These are phyloP conservation scores for Pedionomus torquatus DNA, from an alignment of 2,113 vertebrate species.

Conservation along the genomic window DNA sequence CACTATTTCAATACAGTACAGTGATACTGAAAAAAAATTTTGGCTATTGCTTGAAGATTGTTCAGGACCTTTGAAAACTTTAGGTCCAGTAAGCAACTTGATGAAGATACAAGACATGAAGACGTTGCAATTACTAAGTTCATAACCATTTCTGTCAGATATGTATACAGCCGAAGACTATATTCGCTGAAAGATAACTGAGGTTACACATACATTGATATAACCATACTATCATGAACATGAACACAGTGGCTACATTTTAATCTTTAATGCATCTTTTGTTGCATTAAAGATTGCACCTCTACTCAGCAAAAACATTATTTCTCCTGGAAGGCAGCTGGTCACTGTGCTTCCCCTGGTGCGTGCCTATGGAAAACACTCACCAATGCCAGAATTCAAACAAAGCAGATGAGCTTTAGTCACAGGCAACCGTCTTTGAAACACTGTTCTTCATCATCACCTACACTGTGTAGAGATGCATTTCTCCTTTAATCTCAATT, in stretches of 20 bases:
- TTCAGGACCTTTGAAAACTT: background rate
- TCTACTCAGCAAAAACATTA: background rate
- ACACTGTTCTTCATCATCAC: rapidly evolving
- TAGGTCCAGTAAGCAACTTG: background rate
- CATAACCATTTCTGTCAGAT: background rate
- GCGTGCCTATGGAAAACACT: background rate
- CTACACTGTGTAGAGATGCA: background rate
- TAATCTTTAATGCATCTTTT: background rate
- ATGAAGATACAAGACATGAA: background rate
- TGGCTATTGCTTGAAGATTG: background rate
- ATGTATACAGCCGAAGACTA: background rate
- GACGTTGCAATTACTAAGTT: background rate
- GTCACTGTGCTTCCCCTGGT: background rate
- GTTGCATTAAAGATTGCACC: background rate
- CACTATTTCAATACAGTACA: background rate
- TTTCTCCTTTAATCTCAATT: background rate
- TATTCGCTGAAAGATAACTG: background rate
- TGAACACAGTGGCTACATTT: background rate
- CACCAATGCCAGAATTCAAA: background rate
- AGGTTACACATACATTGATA: background rate
- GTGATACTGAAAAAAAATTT: background rate
- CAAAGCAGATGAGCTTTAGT: background rate
- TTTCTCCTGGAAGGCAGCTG: background rate
- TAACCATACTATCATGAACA: background rate
- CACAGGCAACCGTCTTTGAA: background rate